Base-by-base conservation (phyloP, 2,888 invertebrate genomes). In the Pedicia rivosa region DNA sequence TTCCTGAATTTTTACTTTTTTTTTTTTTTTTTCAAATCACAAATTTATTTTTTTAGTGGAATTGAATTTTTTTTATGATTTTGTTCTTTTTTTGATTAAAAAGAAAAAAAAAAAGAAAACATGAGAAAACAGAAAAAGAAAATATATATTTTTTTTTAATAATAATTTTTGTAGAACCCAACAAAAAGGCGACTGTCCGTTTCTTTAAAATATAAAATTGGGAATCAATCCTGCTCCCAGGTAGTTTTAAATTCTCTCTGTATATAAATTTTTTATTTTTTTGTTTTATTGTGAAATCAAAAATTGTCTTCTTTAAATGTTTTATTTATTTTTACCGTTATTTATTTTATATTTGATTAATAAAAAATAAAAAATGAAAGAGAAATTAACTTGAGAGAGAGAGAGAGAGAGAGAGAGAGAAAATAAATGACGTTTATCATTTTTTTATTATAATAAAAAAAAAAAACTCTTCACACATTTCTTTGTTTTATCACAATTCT, bases 181-280 rank as follows among this genome's bases (percentile, higher is more conserved):
- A 58, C 48, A 47, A 57, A 47, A 60, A 58, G 57, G 57, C 59
- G 49, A 59, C 53, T 58, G 53, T 55, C 60, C 45, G 55, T 60
- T 56, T 60, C 60, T 45, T 51, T 60, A 48, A 60, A 60, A 53
- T 59, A 55, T 57, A 58, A 57, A 55, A 58, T 54, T 53, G 54
- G 58, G 49, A 55, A 51, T 53, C 58, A 56, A 50, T 52, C 56
- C 46, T 39, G 31, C 32, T 57, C 58, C 47, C 58, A 60, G 60
- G 61, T 61, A 61, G 56, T 55, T 39, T 24, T 24, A 6, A 8
- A 20, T 20, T 20, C 8, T n/a, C n/a, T n/a, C n/a, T n/a, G n/a
- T n/a, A n/a, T n/a, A n/a, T n/a, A n/a, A n/a, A n/a, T n/a, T 20
- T 20, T 20, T 20, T 20, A 38, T 45, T 40, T 43, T 50, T 43